A percentile compares a stretch with the other conserved stretches of the same genome.
Evolutionary conservation across 2,113 vertebrate genomes (phyloP).

Genomic region (Peromyscus californicus): DNA sequence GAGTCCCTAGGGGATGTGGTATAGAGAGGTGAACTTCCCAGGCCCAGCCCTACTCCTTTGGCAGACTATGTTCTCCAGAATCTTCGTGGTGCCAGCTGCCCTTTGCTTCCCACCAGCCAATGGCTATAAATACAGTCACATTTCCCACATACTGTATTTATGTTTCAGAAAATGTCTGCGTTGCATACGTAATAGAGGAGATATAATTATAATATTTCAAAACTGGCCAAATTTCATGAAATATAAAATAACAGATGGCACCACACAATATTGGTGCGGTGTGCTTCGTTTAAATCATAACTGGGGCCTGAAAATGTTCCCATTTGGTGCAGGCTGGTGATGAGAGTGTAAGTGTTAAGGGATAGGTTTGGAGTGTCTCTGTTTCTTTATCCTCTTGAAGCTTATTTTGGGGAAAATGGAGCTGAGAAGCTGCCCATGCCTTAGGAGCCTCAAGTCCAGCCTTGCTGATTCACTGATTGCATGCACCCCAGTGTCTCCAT

Average conservation of each 20-base stretch:
- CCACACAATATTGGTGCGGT: constrained; percentile 89
- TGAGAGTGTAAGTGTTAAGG: background rate
- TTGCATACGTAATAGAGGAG: constrained; percentile 88
- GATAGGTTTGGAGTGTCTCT: background rate
- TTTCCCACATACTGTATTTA: constrained; percentile 86
- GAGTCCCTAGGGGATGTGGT: background rate
- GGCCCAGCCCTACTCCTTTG: background rate
- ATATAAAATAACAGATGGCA: constrained; percentile 90
- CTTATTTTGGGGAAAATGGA: constrained; percentile 46
- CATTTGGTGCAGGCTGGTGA: constrained; percentile 50
- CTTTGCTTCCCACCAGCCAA: constrained; percentile 77
- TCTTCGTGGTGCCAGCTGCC: constrained; percentile 69
- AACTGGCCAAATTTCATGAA: constrained; percentile 88
- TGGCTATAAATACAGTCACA: constrained; percentile 84
- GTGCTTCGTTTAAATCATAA: constrained; percentile 82
- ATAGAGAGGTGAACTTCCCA: background rate
- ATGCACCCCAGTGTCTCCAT: background rate
- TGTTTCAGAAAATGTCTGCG: constrained; percentile 86
- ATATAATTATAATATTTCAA: constrained; percentile 88
- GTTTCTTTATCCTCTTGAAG: constrained; percentile 3
- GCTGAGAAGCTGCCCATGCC: background rate
- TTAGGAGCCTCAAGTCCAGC: background rate
- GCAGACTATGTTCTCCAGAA: background rate
- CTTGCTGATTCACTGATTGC: background rate
- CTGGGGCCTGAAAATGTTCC: constrained; percentile 71